Conservation (phyloP, 2,113 vertebrate genomes). For the Anhinga anhinga region DNA sequence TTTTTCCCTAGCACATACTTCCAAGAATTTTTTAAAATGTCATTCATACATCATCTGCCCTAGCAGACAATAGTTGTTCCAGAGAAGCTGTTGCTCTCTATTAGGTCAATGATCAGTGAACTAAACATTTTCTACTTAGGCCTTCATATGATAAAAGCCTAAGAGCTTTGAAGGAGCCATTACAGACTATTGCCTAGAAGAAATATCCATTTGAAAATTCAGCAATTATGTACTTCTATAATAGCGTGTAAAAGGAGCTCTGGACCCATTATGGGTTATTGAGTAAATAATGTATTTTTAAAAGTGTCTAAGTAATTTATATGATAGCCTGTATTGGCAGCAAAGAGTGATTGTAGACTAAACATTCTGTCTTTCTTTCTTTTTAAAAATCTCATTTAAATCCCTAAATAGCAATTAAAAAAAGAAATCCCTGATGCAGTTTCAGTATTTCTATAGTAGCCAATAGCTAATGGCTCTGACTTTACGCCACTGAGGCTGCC, state of each 20-base stretch:
- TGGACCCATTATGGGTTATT: slow-evolving; percentile 77
- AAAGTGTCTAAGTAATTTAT: slow-evolving; percentile 77
- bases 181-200: slow-evolving; percentile 73
- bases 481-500: slow-evolving; percentile 21
- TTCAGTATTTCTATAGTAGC: slow-evolving; percentile 57
- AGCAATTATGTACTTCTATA: slow-evolving; percentile 76
- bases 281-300: slow-evolving; percentile 79
- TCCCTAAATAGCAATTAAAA: slow-evolving; percentile 67
- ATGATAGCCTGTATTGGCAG: slow-evolving; percentile 68
- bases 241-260: slow-evolving; percentile 73
- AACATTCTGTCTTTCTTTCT: slow-evolving; percentile 62
- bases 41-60: slow-evolving; percentile 50
- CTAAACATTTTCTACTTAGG: slow-evolving; percentile 74
- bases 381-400: slow-evolving; percentile 63
- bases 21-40: slow-evolving; percentile 46
- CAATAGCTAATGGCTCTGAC: slow-evolving; percentile 59
- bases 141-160: slow-evolving; percentile 75
- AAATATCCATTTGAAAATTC: slow-evolving; percentile 75
- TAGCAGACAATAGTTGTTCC: slow-evolving; percentile 49
- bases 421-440: slow-evolving; percentile 62
- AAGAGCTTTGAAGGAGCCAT: slow-evolving; percentile 77
- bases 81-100: slow-evolving; percentile 67
- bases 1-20: slow-evolving; percentile 56
- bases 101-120: slow-evolving; percentile 75
- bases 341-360: slow-evolving; percentile 67